A percentile compares a stretch with the other conserved stretches of the same genome.
phyloP scores from a whole-genome alignment of 2,888 invertebrate species.

The Coremacera marginata region DNA sequence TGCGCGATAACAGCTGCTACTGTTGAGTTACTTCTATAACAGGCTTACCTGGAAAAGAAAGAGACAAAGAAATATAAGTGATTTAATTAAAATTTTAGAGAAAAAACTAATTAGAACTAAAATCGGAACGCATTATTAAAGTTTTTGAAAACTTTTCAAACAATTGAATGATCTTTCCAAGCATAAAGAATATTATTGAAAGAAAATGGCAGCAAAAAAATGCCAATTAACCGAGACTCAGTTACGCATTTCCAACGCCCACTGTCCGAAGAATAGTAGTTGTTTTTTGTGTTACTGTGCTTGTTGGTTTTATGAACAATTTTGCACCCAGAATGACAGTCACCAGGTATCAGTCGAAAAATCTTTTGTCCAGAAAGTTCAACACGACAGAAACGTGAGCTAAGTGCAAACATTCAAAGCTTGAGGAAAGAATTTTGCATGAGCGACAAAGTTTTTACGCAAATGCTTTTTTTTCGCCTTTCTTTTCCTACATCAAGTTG shows the following conservation, averaged over 20 bases:
- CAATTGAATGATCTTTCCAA: not conserved
- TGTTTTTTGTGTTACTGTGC: not conserved
- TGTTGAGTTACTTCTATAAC: not conserved
- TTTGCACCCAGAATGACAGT: not conserved
- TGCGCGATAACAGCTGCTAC: too few relatives aligned
- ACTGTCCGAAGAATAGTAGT: not conserved
- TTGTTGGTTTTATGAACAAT: not conserved
- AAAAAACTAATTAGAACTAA: conserved; percentile 3
- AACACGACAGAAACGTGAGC: conserved; percentile 12
- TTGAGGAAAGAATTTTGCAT: not conserved
- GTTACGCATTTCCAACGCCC: conserved; percentile 17
- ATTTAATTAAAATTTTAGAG: conserved; percentile 8
- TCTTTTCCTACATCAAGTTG: not conserved
- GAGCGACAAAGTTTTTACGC: conserved; percentile 13
- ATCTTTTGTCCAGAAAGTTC: conserved; percentile 1
- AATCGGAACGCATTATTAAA: conserved; percentile 15
- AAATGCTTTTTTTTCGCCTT: not conserved
- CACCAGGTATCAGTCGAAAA: not conserved
- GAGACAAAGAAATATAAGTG: not conserved
- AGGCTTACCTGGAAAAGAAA: not conserved
- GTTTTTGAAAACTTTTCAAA: not conserved
- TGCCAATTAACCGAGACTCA: conserved; percentile 12
- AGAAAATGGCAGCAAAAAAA: not conserved
- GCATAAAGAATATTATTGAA: not conserved
- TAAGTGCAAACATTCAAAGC: conserved; percentile 9